phyloP scores from a whole-genome alignment of 2,797 vertebrate genomes.

The Staurois parvus region DNA sequence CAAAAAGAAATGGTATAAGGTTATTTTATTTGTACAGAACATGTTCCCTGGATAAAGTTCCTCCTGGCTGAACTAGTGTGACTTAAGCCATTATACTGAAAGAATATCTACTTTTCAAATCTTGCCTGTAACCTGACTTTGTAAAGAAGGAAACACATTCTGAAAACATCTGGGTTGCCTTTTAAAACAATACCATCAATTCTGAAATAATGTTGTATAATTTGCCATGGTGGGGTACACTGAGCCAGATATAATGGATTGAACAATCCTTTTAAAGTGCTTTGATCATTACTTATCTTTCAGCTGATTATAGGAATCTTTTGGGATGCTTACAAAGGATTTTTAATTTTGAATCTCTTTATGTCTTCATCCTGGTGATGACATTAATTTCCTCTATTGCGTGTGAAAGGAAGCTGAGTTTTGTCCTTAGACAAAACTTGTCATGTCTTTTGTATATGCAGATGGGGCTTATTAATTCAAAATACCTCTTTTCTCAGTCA shows the following conservation, averaged over 20 bases:
- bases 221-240: constrained; percentile 84
- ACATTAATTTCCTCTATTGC: constrained; percentile 82
- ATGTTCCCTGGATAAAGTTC: too few species aligned
- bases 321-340: constrained; percentile 82
- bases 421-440: constrained; percentile 78
- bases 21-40: too few species aligned
- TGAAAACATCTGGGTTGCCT: constrained; percentile 86
- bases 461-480: constrained; percentile 80
- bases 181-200: constrained; percentile 79
- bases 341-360: constrained; percentile 83
- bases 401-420: constrained; percentile 78
- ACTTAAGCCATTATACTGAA: neutral
- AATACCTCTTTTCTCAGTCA: constrained; percentile 61
- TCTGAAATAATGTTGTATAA: constrained; percentile 80
- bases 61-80: too few species aligned
- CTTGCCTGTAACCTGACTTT: constrained; percentile 70
- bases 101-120: constrained; percentile 57
- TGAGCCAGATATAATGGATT: constrained; percentile 80
- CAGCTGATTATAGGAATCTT: constrained; percentile 83
- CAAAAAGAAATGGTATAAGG: too few species aligned
- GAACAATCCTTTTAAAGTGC: constrained; percentile 83
- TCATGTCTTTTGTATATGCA: constrained; percentile 82
- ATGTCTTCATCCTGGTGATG: constrained; percentile 81
- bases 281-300: constrained; percentile 93
- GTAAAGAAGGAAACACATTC: constrained; percentile 65